phyloP scores from a whole-genome alignment of 2,113 vertebrate species.

The Marmota monax region DNA sequence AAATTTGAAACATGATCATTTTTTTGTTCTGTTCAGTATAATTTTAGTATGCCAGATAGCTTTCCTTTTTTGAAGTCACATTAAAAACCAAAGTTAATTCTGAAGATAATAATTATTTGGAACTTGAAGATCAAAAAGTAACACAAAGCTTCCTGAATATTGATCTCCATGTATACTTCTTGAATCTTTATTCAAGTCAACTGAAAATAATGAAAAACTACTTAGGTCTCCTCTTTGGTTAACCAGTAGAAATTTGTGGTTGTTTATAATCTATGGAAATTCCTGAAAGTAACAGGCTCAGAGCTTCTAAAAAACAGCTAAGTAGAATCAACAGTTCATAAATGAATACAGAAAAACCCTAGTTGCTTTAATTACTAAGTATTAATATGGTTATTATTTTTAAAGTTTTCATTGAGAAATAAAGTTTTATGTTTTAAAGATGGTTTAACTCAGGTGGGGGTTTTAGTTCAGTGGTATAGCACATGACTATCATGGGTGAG shows the following conservation, averaged over 20 bases:
- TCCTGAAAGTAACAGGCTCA: slow-evolving; percentile 52
- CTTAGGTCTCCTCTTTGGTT: slow-evolving; percentile 59
- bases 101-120: slow-evolving; percentile 56
- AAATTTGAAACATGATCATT: slow-evolving; percentile 54
- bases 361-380: slow-evolving; percentile 53
- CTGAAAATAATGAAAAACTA: slow-evolving; percentile 64
- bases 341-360: slow-evolving; percentile 60
- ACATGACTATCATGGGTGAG: no score
- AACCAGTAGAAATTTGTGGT: slow-evolving; percentile 46
- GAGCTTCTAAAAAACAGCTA: slow-evolving; percentile 58
- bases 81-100: slow-evolving; percentile 50
- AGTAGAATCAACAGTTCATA: slow-evolving; percentile 31
- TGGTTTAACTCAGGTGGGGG: not conserved
- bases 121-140: slow-evolving; percentile 53
- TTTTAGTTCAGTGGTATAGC: no score
- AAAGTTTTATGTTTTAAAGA: slow-evolving; percentile 54
- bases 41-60: not conserved
- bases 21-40: not conserved
- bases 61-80: slow-evolving; percentile 56
- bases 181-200: slow-evolving; percentile 56
- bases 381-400: slow-evolving; percentile 50
- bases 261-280: slow-evolving; percentile 47
- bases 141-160: slow-evolving; percentile 56
- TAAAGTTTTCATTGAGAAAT: slow-evolving; percentile 57
- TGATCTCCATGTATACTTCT: slow-evolving; percentile 47